Percentiles rank a stretch among this genome's conserved stretches.
Conservation (phyloP, 1,140 invertebrate genomes). For the Caenorhabditis brenneri region DNA sequence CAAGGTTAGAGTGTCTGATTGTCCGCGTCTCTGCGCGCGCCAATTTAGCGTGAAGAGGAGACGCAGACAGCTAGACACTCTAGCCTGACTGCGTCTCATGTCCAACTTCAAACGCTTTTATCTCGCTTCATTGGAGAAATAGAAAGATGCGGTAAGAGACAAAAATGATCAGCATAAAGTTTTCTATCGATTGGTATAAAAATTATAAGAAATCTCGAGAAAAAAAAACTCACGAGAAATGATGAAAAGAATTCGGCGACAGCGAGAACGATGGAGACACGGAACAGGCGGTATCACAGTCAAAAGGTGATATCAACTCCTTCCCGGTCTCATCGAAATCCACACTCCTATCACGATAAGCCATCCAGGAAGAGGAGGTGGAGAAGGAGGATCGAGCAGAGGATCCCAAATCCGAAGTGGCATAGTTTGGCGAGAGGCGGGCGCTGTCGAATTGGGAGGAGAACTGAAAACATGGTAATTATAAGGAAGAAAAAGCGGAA, state of each 20-base stretch:
- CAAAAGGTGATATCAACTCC: background rate
- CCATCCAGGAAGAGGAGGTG: conserved; percentile 58
- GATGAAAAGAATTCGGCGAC: background rate
- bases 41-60: no score
- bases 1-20: no score
- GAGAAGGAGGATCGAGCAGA: conserved; percentile 62
- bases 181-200: background rate
- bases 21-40: no score
- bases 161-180: no score
- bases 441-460: conserved; percentile 62
- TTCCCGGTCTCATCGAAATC: conserved; percentile 4
- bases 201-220: background rate
- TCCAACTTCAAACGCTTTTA: no score
- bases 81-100: no score
- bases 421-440: conserved; percentile 64
- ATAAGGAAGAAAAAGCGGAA: no score
- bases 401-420: conserved; percentile 67
- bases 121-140: no score
- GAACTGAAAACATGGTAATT: conserved; percentile 66
- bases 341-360: conserved; percentile 59
- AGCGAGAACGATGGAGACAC: background rate
- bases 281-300: background rate
- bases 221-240: background rate
- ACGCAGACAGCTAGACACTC: no score
- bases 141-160: no score